Conservation (phyloP, 2,888 invertebrate genomes). For the Drosophila prolongata region DNA sequence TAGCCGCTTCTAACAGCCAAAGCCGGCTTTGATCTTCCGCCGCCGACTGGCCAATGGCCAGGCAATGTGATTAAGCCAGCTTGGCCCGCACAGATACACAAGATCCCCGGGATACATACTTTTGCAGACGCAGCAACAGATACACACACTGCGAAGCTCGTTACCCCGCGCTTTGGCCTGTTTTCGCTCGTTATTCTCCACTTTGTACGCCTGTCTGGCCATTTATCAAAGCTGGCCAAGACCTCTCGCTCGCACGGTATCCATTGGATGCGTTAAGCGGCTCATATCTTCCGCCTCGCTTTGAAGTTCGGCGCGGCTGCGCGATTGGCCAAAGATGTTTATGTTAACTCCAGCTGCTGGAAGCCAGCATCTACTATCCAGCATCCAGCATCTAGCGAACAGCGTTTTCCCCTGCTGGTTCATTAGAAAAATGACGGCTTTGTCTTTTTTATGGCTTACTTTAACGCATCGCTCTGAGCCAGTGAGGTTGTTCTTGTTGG, state of each 20-base stretch:
- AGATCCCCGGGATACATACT: slow-evolving; percentile 20
- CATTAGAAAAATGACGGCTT: slow-evolving; percentile 80
- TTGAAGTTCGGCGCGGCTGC: slow-evolving; percentile 83
- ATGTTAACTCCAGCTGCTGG: slow-evolving; percentile 26
- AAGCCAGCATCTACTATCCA: slow-evolving; percentile 13
- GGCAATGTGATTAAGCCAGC: slow-evolving; percentile 80
- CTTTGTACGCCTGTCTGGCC: slow-evolving; percentile 79
- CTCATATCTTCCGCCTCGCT: slow-evolving; percentile 72
- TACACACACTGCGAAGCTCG: slow-evolving; percentile 38
- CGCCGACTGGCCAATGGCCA: slow-evolving; percentile 80
- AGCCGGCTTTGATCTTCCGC: slow-evolving; percentile 70
- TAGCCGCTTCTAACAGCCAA: slow-evolving; percentile 75
- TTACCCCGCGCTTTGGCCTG: slow-evolving; percentile 45
- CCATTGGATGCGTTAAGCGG: slow-evolving; percentile 75
- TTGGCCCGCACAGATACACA: not conserved
- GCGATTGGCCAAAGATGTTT: slow-evolving; percentile 82
- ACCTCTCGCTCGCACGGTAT: slow-evolving; percentile 37
- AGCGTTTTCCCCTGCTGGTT: slow-evolving; percentile 50
- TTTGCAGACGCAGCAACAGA: slow-evolving; percentile 16
- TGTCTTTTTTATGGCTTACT: slow-evolving; percentile 80
- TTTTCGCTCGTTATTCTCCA: slow-evolving; percentile 79
- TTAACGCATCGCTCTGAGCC: slow-evolving; percentile 64
- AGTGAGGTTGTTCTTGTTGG: slow-evolving; percentile 65
- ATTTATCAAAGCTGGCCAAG: slow-evolving; percentile 80
- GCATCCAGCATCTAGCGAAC: not conserved